A percentile compares a stretch with the other conserved stretches of the same genome.
Evolutionary conservation across 2,888 invertebrate genomes (phyloP).

Genomic region (Xylocampa areola): DNA sequence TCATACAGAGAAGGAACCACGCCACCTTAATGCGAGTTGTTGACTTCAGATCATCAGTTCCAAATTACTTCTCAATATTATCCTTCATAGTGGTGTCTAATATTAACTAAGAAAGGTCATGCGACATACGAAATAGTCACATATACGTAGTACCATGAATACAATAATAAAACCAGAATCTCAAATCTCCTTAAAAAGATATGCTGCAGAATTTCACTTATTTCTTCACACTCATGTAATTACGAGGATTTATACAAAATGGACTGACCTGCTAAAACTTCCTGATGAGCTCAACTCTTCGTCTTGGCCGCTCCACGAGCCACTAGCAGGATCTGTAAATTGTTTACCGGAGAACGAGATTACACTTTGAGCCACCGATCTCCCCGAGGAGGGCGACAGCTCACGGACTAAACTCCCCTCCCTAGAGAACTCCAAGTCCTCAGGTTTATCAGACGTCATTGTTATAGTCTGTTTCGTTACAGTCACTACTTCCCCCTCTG

Average conservation of each 20-base stretch:
- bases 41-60: too few species aligned
- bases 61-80: too few species aligned
- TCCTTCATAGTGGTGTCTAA: too few species aligned
- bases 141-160: too few species aligned
- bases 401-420: constrained; percentile 84
- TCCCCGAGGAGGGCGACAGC: constrained; percentile 88
- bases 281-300: constrained; percentile 88
- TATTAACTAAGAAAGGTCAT: too few species aligned
- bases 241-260: background rate
- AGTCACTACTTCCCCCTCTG: constrained; percentile 85
- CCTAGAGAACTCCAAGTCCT: constrained; percentile 83
- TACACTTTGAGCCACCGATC: constrained; percentile 85
- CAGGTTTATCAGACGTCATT: constrained; percentile 79
- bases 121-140: too few species aligned
- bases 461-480: constrained; percentile 78
- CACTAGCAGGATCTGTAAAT: constrained; percentile 89
- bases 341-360: constrained; percentile 86
- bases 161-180: too few species aligned
- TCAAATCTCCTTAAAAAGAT: too few species aligned
- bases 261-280: constrained; percentile 84
- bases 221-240: too few species aligned
- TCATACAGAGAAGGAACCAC: too few species aligned
- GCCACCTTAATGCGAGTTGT: too few species aligned
- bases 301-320: constrained; percentile 88
- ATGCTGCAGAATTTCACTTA: too few species aligned